Base-by-base conservation (phyloP, 2,113 vertebrate genomes). In the Clinocottus analis region DNA sequence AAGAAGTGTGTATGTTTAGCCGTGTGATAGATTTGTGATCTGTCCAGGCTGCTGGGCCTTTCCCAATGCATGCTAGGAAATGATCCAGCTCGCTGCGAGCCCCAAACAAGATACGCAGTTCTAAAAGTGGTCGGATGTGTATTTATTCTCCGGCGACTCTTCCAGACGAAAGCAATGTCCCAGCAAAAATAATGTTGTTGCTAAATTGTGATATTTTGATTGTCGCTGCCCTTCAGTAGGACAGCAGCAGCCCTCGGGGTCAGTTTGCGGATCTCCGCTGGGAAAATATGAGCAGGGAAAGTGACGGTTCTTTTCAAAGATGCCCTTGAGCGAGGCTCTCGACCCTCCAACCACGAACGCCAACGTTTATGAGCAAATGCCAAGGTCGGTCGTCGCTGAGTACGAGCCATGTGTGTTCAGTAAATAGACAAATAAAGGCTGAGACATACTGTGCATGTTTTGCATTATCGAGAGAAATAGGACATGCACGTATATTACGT, bases 401-500 rank as follows among this genome's bases (percentile, higher is more conserved):
- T 10, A 69, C 49, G 4, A 62, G 25, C n/a, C 6, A 0, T 5
- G 59, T 55, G 33, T 43, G 63, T 51, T 45, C 2, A 55, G 27
- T 70, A 66, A 78, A 64, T 63, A 31, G 43, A 35, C 62, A 19
- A 81, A 66, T 72, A 63, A 64, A 64, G 62, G 33, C 14, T 66
- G 12, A 62, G 56, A 72, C 37, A n/a, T 25, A 43, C 23, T 63
- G 43, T 13, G 67, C 5, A 19, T 63, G 64, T 63, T 65, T 62
- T 79, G 45, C 27, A 31, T 63, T 45, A 77, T 17, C 37, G 49
- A 41, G 59, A 82, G 59, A 86, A 83, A 43, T 77, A 68, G 89
- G 72, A 77, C 75, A 43, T 62, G 56, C 62, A 55, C 66, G 33
- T 73, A 64, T 14, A 85, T 87, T 82, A 86, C 79, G 21, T 84